Percentiles rank a stretch among this genome's conserved stretches.
phyloP scores from a whole-genome alignment of 1,140 invertebrate species.

The Asobara japonica region DNA sequence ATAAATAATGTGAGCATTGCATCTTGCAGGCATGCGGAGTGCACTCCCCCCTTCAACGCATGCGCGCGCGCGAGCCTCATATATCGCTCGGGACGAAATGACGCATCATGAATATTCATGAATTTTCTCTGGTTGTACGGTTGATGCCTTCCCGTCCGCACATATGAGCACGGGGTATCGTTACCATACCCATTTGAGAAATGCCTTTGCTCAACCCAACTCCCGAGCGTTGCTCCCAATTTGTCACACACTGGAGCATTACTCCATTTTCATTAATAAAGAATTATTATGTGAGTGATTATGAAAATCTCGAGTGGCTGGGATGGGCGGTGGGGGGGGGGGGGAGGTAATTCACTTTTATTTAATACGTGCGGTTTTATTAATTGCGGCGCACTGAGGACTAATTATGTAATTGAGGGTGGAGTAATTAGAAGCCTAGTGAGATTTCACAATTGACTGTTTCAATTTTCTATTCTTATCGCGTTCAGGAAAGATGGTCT shows the following conservation, averaged over 20 bases:
- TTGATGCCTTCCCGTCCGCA: neutral
- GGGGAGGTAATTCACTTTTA: neutral
- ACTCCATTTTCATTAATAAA: constrained; percentile 65
- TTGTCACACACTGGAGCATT: constrained; percentile 66
- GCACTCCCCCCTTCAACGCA: constrained; percentile 4
- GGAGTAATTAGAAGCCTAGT: neutral
- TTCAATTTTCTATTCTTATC: no score
- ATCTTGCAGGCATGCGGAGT: neutral
- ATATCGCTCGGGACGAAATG: constrained; percentile 8
- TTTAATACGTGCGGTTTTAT: constrained; percentile 9
- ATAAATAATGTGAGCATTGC: neutral
- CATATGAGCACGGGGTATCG: neutral
- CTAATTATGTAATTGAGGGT: constrained; percentile 46
- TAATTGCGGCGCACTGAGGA: constrained; percentile 40
- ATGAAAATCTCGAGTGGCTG: no score
- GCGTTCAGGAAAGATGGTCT: no score
- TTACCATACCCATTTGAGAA: neutral
- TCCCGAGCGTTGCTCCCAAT: constrained; percentile 65
- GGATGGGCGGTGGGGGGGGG: no score
- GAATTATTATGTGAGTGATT: constrained; percentile 54
- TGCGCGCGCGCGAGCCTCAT: constrained; percentile 24
- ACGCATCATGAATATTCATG: constrained; percentile 60
- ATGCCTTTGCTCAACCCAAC: constrained; percentile 12
- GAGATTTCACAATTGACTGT: neutral
- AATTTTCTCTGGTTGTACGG: constrained; percentile 49